These are phyloP conservation scores for Euleptes europaea DNA, from an alignment of 2,113 vertebrate genomes.

Conservation along the genomic window DNA sequence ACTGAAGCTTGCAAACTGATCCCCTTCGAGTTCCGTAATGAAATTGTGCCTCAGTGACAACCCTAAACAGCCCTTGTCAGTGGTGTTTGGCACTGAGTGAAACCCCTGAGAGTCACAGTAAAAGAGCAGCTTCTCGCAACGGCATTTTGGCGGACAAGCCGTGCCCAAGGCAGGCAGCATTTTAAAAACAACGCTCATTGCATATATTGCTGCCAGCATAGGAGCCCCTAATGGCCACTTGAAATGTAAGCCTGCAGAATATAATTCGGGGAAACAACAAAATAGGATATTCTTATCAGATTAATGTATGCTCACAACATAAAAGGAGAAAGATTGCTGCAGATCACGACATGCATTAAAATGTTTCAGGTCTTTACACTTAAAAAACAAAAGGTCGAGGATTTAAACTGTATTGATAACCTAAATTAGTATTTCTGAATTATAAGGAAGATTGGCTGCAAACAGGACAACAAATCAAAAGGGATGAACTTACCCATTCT, in stretches of 20 bases:
- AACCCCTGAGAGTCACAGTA: slow-evolving; percentile 99
- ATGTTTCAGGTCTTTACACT: slow-evolving; percentile 62
- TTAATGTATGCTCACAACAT: slow-evolving; percentile 67
- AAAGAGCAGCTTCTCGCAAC: slow-evolving; percentile 99
- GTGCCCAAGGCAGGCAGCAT: slow-evolving; percentile 95
- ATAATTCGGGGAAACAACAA: slow-evolving; percentile 84
- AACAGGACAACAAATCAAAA: slow-evolving; percentile 74
- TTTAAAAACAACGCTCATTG: slow-evolving; percentile 98
- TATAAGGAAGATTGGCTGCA: slow-evolving; percentile 45
- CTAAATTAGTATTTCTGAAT: slow-evolving; percentile 55
- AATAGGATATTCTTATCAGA: slow-evolving; percentile 81
- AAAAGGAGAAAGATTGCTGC: slow-evolving; percentile 77
- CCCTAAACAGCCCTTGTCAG: slow-evolving; percentile 96
- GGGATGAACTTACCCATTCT: slow-evolving; percentile 98
- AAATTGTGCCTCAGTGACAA: slow-evolving; percentile 98
- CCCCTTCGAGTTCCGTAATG: slow-evolving; percentile 93
- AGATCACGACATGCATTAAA: slow-evolving; percentile 76
- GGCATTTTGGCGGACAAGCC: slow-evolving; percentile 99
- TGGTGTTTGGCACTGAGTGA: slow-evolving; percentile 94
- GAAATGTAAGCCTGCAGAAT: slow-evolving; percentile 99
- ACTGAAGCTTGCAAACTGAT: slow-evolving; percentile 97
- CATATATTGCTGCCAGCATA: slow-evolving; percentile 97
- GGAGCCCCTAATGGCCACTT: slow-evolving; percentile 99
- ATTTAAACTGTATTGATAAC: slow-evolving; percentile 33
- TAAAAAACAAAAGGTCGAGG: slow-evolving; percentile 53